A percentile compares a stretch with the other conserved stretches of the same genome.
Evolutionary conservation across 2,888 invertebrate genomes (phyloP).

Genomic region (Augiades crinisus): DNA sequence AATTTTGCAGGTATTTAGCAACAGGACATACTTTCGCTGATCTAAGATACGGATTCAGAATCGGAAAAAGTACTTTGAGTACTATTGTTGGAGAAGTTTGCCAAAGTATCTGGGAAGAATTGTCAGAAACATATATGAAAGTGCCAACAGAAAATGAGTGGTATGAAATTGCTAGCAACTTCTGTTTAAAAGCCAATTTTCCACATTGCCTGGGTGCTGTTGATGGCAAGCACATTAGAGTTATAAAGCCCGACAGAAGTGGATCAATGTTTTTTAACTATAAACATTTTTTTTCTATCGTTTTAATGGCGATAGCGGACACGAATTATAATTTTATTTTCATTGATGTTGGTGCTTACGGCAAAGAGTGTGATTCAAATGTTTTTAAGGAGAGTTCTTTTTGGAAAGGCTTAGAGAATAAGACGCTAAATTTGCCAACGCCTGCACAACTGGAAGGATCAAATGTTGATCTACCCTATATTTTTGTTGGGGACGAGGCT

Average conservation of each 20-base stretch:
- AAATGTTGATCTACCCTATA: conserved; percentile 6
- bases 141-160: conserved; percentile 2
- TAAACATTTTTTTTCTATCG: conserved; percentile 35
- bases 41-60: neutral
- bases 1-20: conserved; percentile 4
- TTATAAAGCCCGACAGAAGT: conserved; percentile 34
- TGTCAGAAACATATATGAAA: conserved; percentile 1
- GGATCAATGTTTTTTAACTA: conserved; percentile 38
- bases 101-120: neutral
- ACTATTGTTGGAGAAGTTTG: neutral
- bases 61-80: conserved; percentile 23
- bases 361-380: conserved; percentile 29
- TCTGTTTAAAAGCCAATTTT: conserved; percentile 30
- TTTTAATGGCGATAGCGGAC: conserved; percentile 38
- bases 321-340: conserved; percentile 36
- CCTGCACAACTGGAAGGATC: conserved; percentile 1
- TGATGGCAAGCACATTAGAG: conserved; percentile 40
- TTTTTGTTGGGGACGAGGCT: conserved; percentile 30
- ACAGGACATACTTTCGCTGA: neutral
- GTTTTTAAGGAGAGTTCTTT: conserved; percentile 12
- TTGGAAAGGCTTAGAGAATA: conserved; percentile 16
- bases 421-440: conserved; percentile 23
- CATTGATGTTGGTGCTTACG: conserved; percentile 33
- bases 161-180: conserved; percentile 1
- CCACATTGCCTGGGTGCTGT: conserved; percentile 37